Percentiles rank a stretch among this genome's conserved stretches.
These are phyloP conservation scores for Entomobrya multifasciata DNA, from an alignment of 2,888 invertebrate genomes.

Conservation along the genomic window DNA sequence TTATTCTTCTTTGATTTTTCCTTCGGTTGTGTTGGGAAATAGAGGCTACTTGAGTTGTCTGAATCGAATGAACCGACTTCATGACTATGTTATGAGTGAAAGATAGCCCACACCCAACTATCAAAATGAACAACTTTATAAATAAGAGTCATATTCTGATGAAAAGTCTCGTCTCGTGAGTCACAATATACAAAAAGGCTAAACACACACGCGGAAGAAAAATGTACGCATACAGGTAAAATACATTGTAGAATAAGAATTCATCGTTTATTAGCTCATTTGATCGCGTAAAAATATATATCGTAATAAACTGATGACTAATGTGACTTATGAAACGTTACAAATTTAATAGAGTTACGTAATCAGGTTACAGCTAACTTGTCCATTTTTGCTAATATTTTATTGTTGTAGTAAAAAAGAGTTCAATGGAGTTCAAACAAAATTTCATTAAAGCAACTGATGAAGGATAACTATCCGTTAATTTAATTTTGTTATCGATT, in stretches of 20 bases:
- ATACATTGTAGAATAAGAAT: no score
- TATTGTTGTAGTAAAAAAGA: no score
- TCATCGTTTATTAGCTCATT: no score
- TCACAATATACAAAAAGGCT: background rate
- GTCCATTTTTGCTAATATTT: no score
- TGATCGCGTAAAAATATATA: no score
- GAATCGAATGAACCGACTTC: no score
- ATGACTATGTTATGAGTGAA: constrained; percentile 8
- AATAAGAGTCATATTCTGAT: background rate
- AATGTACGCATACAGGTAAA: background rate
- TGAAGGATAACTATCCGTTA: background rate
- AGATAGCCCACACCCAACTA: constrained; percentile 51
- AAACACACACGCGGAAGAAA: background rate
- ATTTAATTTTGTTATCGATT: background rate
- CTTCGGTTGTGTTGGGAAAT: constrained; percentile 1
- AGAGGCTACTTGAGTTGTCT: constrained; percentile 36
- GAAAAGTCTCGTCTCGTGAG: background rate
- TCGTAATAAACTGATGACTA: no score
- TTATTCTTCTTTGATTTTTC: constrained; percentile 25
- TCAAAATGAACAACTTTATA: constrained; percentile 59
- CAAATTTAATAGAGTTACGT: no score
- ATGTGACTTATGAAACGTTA: no score
- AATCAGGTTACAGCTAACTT: no score
- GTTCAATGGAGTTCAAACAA: background rate
- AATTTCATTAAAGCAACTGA: no score